These are phyloP conservation scores for Caligus rogercresseyi DNA, from an alignment of 1,140 invertebrate genomes.

Conservation along the genomic window DNA sequence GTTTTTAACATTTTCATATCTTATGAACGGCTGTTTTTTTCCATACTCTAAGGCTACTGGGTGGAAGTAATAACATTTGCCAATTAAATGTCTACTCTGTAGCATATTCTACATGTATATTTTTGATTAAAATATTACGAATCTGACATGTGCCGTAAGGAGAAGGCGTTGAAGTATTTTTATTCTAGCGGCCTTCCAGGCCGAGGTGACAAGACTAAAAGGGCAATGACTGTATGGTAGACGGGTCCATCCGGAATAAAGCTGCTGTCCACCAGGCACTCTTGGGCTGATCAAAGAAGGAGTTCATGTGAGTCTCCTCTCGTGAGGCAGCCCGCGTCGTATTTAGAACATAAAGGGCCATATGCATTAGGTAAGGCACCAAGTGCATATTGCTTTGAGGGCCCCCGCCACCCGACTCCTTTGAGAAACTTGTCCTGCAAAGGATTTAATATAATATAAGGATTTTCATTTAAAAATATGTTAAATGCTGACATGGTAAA, in stretches of 20 bases:
- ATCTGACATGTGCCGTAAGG: constrained; percentile 53
- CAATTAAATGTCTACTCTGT: no score
- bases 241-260: constrained; percentile 76
- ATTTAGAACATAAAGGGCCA: constrained; percentile 84
- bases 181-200: constrained; percentile 39
- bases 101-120: neutral
- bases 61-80: no score
- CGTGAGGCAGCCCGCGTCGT: constrained; percentile 48
- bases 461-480: no score
- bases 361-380: constrained; percentile 80
- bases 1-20: no score
- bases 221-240: constrained; percentile 60
- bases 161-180: constrained; percentile 57
- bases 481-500: no score
- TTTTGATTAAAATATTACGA: constrained; percentile 18
- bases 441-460: neutral
- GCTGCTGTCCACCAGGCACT: constrained; percentile 49
- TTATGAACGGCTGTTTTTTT: no score
- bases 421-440: constrained; percentile 78
- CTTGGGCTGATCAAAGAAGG: constrained; percentile 42
- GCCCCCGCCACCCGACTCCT: constrained; percentile 88
- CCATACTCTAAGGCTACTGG: no score
- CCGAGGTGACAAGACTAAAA: constrained; percentile 53
- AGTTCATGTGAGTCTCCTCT: constrained; percentile 49
- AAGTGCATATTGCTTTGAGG: constrained; percentile 94